phyloP scores from a whole-genome alignment of 2,797 vertebrate genomes.

The Zenarchopterus dispar region DNA sequence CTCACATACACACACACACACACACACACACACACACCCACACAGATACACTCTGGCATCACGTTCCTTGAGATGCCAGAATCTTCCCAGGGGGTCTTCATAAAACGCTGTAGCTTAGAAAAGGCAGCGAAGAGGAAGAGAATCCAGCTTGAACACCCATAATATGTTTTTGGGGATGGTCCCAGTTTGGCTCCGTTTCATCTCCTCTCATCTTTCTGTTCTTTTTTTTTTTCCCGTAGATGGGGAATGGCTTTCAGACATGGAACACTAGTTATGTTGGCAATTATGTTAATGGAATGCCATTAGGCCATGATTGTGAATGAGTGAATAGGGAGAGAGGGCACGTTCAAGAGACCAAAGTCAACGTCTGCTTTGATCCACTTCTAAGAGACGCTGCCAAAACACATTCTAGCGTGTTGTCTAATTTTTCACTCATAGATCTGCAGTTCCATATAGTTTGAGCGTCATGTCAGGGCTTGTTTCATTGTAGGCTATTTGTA shows the following conservation, averaged over 20 bases:
- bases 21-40: conserved; percentile 29
- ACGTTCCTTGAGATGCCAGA: conserved; percentile 79
- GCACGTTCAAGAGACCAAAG: conserved; percentile 84
- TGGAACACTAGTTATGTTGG: conserved; percentile 96
- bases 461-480: conserved; percentile 60
- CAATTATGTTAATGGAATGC: conserved; percentile 99
- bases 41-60: conserved; percentile 54
- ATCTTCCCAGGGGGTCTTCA: conserved; percentile 77
- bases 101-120: conserved; percentile 73
- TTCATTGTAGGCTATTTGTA: conserved; percentile 59
- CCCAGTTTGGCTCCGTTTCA: conserved; percentile 73
- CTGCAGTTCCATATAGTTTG: conserved; percentile 49
- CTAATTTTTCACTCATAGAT: conserved; percentile 29
- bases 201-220: conserved; percentile 62
- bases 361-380: conserved; percentile 86
- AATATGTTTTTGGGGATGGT: conserved; percentile 75
- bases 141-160: conserved; percentile 69
- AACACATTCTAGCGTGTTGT: conserved; percentile 68
- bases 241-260: conserved; percentile 93
- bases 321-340: conserved; percentile 93
- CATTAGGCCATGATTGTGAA: conserved; percentile 98
- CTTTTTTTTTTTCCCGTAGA: conserved; percentile 79
- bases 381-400: conserved; percentile 84
- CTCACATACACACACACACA: conserved; percentile 34
- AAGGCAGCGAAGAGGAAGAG: conserved; percentile 52